Percentiles rank a stretch among this genome's conserved stretches.
These are phyloP conservation scores for Sebastolobus alascanus DNA, from an alignment of 2,797 vertebrate genomes.

Conservation along the genomic window DNA sequence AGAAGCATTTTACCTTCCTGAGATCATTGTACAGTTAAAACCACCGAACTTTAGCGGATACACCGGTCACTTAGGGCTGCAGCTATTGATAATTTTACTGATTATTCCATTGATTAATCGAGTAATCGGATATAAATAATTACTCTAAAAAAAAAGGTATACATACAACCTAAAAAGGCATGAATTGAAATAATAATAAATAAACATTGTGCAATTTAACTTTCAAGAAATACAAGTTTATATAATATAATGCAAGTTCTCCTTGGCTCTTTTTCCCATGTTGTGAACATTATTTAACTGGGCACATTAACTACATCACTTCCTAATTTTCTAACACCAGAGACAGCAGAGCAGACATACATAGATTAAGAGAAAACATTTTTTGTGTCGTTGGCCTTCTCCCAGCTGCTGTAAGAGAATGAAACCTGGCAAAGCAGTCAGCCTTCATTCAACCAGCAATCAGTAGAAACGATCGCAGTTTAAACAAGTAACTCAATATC, in stretches of 20 bases:
- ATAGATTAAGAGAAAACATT: slow-evolving; percentile 27
- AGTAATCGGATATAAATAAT: too few species aligned
- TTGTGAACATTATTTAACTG: slow-evolving; percentile 2
- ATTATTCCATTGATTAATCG: too few species aligned
- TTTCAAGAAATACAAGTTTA: too few species aligned
- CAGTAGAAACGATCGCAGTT: slow-evolving; percentile 37
- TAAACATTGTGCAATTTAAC: too few species aligned
- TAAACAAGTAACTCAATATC: slow-evolving; percentile 60
- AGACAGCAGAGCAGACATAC: neutral
- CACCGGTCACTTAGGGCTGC: too few species aligned
- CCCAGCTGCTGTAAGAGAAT: slow-evolving; percentile 17
- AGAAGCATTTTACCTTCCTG: neutral
- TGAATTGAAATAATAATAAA: too few species aligned
- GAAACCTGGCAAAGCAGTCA: slow-evolving; percentile 20
- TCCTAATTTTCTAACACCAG: slow-evolving; percentile 14
- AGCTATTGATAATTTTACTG: too few species aligned
- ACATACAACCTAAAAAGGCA: too few species aligned
- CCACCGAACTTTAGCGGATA: neutral
- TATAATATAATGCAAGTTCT: neutral
- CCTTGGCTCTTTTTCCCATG: neutral
- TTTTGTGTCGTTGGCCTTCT: slow-evolving; percentile 14
- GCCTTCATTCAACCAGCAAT: slow-evolving; percentile 49
- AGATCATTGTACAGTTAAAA: neutral
- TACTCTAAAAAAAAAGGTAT: too few species aligned
- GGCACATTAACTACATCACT: slow-evolving; percentile 7